Evolutionary conservation across 1,140 invertebrate genomes (phyloP).

Genomic region (Bombus waltoni): DNA sequence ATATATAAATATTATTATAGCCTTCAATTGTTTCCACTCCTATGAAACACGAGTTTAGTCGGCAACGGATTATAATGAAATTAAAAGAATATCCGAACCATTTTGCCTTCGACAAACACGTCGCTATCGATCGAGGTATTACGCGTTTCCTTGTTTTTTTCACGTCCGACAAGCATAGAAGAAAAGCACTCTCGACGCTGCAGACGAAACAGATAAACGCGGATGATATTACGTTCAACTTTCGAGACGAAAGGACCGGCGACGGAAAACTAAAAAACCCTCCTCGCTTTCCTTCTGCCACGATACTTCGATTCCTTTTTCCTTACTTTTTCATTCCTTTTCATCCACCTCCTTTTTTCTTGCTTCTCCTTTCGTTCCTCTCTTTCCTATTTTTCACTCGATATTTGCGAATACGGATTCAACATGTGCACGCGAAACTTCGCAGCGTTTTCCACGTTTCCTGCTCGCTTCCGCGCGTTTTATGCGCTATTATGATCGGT

Average conservation of each 20-base stretch:
- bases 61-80: background rate
- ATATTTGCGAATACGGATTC: constrained; percentile 7
- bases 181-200: background rate
- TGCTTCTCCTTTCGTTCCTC: background rate
- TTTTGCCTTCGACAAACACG: background rate
- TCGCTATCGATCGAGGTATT: background rate
- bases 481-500: background rate
- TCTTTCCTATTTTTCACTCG: background rate
- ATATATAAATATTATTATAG: background rate
- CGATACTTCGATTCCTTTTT: background rate
- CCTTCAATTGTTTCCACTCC: background rate
- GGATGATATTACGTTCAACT: constrained; percentile 9
- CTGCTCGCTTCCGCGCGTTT: background rate
- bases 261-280: background rate
- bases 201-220: background rate
- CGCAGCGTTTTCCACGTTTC: background rate
- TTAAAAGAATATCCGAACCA: background rate
- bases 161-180: background rate
- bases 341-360: background rate
- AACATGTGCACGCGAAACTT: constrained; percentile 9
- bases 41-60: too few species aligned
- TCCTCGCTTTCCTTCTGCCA: background rate
- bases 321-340: background rate
- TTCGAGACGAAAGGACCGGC: constrained; percentile 1
- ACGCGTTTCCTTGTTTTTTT: background rate